Conservation (phyloP, 2,888 invertebrate genomes). For the Choreutis nemorana region DNA sequence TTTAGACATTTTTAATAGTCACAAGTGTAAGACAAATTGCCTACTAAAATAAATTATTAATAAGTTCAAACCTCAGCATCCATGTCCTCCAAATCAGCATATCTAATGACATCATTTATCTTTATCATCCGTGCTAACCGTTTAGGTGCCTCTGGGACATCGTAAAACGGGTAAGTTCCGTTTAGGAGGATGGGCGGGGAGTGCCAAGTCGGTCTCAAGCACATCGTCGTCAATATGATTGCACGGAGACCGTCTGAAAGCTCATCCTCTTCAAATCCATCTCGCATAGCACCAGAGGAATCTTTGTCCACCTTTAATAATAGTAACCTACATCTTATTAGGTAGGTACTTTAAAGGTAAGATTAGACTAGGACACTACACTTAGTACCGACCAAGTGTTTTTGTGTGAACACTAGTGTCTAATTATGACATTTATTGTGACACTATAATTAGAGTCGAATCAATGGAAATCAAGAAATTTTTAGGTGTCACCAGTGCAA, state of each 20-base stretch:
- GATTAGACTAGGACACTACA: neutral
- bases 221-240: constrained; percentile 33
- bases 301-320: constrained; percentile 35
- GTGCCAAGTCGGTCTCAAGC: constrained; percentile 48
- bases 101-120: constrained; percentile 48
- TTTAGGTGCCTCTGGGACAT: constrained; percentile 18
- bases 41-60: neutral
- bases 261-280: constrained; percentile 50
- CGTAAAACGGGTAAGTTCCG: constrained; percentile 33
- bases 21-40: too few species aligned
- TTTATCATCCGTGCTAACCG: constrained; percentile 42
- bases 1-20: neutral
- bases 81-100: constrained; percentile 36
- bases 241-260: constrained; percentile 29
- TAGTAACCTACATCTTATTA: too few species aligned
- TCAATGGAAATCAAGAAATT: too few species aligned
- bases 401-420: too few species aligned
- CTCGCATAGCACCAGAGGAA: constrained; percentile 40
- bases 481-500: too few species aligned
- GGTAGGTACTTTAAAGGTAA: too few species aligned
- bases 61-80: constrained; percentile 37
- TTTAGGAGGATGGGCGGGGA: constrained; percentile 52
- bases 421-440: too few species aligned
- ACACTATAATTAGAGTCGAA: too few species aligned
- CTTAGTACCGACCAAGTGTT: too few species aligned